phyloP scores from a whole-genome alignment of 2,888 invertebrate species.

The Aproaerema taeniolella region DNA sequence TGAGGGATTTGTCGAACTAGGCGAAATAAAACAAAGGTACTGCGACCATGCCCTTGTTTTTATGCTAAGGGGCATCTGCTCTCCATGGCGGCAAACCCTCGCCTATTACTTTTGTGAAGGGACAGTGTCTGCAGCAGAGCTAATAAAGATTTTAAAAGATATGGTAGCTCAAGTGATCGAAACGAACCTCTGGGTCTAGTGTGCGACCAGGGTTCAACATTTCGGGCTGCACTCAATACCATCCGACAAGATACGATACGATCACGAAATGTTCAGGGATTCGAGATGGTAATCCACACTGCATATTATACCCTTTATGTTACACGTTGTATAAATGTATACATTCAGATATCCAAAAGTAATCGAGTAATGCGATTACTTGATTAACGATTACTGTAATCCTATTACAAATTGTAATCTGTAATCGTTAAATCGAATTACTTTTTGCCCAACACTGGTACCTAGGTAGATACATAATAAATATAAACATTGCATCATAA shows the following conservation, averaged over 20 bases:
- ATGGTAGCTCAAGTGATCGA: slow-evolving; percentile 16
- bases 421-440: no score
- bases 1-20: slow-evolving; percentile 13
- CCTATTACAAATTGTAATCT: no score
- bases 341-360: no score
- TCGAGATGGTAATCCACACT: no score
- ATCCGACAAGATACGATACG: slow-evolving; percentile 14
- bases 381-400: no score
- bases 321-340: no score
- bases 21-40: slow-evolving; percentile 7
- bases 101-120: slow-evolving; percentile 27
- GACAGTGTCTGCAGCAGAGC: slow-evolving; percentile 17
- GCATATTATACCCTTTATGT: no score
- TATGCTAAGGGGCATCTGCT: slow-evolving; percentile 14
- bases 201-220: slow-evolving; percentile 26
- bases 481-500: no score
- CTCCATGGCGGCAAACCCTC: slow-evolving; percentile 12
- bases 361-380: no score
- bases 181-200: slow-evolving; percentile 20
- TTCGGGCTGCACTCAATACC: slow-evolving; percentile 18
- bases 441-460: no score
- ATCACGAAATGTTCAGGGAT: no score
- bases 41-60: slow-evolving; percentile 16
- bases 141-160: slow-evolving; percentile 22
- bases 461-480: no score